A percentile compares a stretch with the other conserved stretches of the same genome.
These are phyloP conservation scores for Enteromius fasciolatus DNA, from an alignment of 2,797 vertebrate genomes.

Conservation along the genomic window DNA sequence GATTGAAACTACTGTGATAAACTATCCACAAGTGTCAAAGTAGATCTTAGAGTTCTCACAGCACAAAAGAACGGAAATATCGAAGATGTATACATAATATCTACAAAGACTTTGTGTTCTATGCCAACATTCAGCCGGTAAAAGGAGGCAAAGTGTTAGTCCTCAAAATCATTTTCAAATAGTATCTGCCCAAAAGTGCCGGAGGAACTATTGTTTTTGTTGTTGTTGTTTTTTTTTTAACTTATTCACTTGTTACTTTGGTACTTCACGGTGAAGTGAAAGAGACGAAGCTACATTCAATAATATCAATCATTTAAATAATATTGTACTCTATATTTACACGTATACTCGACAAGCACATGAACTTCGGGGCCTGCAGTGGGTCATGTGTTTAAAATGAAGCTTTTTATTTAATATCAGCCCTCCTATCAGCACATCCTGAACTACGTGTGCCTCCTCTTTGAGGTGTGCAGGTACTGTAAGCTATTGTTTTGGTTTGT, in stretches of 20 bases:
- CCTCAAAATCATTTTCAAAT: constrained; percentile 7
- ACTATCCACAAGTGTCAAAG: constrained; percentile 48
- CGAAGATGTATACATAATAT: constrained; percentile 36
- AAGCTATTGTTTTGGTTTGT: constrained; percentile 57
- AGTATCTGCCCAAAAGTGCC: constrained; percentile 23
- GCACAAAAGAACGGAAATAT: constrained; percentile 30
- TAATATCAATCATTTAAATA: background rate
- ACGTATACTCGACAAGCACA: constrained; percentile 10
- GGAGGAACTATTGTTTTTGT: background rate
- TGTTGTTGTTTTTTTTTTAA: background rate
- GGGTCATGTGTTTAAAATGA: constrained; percentile 48
- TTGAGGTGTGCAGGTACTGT: constrained; percentile 60
- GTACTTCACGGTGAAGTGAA: constrained; percentile 9
- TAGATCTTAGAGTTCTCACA: constrained; percentile 30
- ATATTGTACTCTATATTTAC: constrained; percentile 25
- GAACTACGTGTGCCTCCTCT: constrained; percentile 53
- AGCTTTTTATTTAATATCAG: constrained; percentile 39
- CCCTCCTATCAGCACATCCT: constrained; percentile 44
- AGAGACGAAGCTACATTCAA: background rate
- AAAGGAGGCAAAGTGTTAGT: background rate
- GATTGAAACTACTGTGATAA: constrained; percentile 57
- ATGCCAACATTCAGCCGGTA: constrained; percentile 34
- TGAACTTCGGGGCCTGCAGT: constrained; percentile 28
- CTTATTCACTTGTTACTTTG: constrained; percentile 1
- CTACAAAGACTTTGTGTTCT: constrained; percentile 40